Conservation (phyloP, 1,140 invertebrate species). For the Luehdorfia chinensis region DNA sequence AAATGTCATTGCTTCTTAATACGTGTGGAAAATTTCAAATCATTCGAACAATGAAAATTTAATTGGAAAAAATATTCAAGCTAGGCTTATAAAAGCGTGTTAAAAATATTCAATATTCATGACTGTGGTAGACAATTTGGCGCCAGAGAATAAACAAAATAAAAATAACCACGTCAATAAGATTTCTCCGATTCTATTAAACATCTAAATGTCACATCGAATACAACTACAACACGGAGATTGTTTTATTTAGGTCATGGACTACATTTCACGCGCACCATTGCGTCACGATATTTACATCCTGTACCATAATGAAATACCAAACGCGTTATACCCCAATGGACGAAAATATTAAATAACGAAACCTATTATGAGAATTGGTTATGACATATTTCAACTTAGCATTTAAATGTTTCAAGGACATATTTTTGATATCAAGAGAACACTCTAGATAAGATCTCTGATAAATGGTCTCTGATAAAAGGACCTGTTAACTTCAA, state of each 20-base stretch:
- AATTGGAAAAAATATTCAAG: too few species aligned
- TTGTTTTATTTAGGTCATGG: slow-evolving; percentile 7
- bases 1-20: too few species aligned
- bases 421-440: background rate
- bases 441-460: background rate
- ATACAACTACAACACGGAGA: too few species aligned
- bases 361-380: background rate
- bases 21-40: too few species aligned
- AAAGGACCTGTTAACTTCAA: too few species aligned
- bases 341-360: background rate
- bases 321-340: background rate
- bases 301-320: slow-evolving; percentile 1
- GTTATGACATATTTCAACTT: background rate
- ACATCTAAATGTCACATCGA: background rate
- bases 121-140: slow-evolving; percentile 5
- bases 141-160: slow-evolving; percentile 13
- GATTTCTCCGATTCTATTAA: background rate
- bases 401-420: background rate
- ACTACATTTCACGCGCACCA: slow-evolving; percentile 9
- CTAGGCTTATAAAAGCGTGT: too few species aligned
- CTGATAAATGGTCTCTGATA: background rate
- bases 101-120: background rate
- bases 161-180: background rate
- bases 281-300: slow-evolving; percentile 2
- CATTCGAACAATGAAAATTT: too few species aligned